Percentiles rank a stretch among this genome's conserved stretches.
Conservation (phyloP, 2,113 vertebrate genomes). For the Pachyramphus minor region DNA sequence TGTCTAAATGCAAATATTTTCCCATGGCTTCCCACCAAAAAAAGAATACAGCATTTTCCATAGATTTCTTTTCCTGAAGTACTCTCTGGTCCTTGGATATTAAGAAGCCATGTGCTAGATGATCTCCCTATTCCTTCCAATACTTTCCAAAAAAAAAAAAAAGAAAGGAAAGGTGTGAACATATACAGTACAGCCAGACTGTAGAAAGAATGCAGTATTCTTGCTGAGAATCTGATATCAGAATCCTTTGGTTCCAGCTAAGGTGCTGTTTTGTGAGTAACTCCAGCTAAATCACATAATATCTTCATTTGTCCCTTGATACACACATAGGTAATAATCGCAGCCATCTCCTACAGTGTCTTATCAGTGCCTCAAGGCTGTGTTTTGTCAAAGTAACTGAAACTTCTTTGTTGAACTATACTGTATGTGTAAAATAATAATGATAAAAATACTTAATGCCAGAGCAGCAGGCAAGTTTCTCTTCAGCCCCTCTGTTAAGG, state of each 20-base stretch:
- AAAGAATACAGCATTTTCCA: neutral
- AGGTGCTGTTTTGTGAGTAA: neutral
- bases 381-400: neutral
- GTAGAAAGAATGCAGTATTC: neutral
- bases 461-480: neutral
- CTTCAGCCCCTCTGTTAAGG: neutral
- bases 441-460: neutral
- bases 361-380: neutral
- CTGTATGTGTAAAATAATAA: neutral
- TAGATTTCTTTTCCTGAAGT: neutral
- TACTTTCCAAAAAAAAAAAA: neutral
- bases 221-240: neutral
- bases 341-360: neutral
- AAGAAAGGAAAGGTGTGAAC: neutral
- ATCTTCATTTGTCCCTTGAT: neutral
- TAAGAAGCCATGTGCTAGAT: neutral
- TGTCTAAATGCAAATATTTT: neutral
- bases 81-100: neutral
- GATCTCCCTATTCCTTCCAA: neutral
- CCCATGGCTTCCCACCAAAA: neutral
- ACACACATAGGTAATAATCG: neutral
- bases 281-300: neutral
- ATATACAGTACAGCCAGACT: neutral
- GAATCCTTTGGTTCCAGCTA: neutral
- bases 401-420: neutral